Evolutionary conservation across 2,797 vertebrate species (phyloP).

Genomic region (Odontamblyopus lacepedii): DNA sequence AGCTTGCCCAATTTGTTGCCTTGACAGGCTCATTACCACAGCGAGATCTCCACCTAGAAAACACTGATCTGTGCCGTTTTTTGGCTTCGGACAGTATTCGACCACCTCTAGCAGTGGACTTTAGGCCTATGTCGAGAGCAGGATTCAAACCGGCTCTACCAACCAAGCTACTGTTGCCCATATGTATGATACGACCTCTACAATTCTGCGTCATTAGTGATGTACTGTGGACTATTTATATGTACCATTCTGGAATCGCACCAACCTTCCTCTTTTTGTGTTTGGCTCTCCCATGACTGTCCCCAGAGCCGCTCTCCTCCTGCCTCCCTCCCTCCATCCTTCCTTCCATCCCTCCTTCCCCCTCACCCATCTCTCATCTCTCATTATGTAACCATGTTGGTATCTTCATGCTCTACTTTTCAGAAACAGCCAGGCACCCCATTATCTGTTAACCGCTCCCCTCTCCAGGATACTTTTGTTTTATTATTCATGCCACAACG

Average conservation of each 20-base stretch:
- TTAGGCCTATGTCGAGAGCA: no score
- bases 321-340: conserved; percentile 3
- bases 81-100: no score
- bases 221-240: neutral
- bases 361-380: conserved; percentile 17
- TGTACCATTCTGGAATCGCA: neutral
- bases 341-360: conserved; percentile 4
- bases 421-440: conserved; percentile 5
- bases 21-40: no score
- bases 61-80: no score
- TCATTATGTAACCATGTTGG: conserved; percentile 45
- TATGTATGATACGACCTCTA: neutral
- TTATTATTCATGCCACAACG: conserved; percentile 4
- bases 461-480: conserved; percentile 12
- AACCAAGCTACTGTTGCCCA: no score
- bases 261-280: neutral
- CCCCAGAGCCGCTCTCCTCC: neutral
- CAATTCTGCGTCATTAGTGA: neutral
- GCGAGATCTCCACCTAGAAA: no score
- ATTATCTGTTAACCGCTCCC: conserved; percentile 22
- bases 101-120: no score
- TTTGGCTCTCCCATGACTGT: conserved; percentile 8
- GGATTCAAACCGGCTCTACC: no score
- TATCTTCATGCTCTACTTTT: conserved; percentile 44
- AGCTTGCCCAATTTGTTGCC: no score